Conservation (phyloP, 2,797 vertebrate species). For the Scarus forsteni region DNA sequence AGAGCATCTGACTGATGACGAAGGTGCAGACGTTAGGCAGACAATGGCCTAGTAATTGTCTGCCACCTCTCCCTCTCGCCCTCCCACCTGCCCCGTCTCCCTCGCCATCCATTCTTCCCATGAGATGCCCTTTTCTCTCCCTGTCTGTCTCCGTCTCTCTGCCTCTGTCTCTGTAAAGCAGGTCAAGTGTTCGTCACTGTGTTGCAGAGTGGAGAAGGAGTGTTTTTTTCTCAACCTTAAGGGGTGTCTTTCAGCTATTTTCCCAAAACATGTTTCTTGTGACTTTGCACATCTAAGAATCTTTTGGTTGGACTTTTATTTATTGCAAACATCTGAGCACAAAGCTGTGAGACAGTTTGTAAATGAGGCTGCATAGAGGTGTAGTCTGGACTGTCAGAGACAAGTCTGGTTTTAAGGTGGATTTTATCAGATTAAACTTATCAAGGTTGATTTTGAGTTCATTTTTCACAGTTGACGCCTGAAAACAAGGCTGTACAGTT, state of each 20-base stretch:
- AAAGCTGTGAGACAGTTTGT: too few relatives aligned
- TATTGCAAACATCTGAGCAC: too few relatives aligned
- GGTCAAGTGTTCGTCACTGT: constrained; percentile 52
- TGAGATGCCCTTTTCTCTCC: constrained; percentile 13
- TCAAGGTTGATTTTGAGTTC: too few relatives aligned
- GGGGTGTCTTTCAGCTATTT: neutral
- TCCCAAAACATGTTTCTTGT: too few relatives aligned
- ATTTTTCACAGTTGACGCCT: too few relatives aligned
- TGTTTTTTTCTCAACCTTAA: constrained; percentile 10
- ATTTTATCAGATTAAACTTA: too few relatives aligned
- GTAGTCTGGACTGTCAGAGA: too few relatives aligned
- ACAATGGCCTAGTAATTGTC: constrained; percentile 83
- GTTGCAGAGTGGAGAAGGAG: neutral
- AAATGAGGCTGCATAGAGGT: too few relatives aligned
- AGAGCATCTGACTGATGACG: constrained; percentile 69
- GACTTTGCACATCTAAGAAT: too few relatives aligned
- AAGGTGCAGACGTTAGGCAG: constrained; percentile 78
- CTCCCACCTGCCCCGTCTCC: constrained; percentile 33
- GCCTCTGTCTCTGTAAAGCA: constrained; percentile 55
- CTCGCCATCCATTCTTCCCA: constrained; percentile 17
- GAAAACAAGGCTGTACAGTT: too few relatives aligned
- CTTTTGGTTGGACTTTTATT: too few relatives aligned
- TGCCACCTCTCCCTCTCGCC: constrained; percentile 47
- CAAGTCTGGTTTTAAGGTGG: too few relatives aligned
- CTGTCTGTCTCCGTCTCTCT: constrained; percentile 19